Percentiles rank a stretch among this genome's conserved stretches.
These are phyloP conservation scores for Carassius gibelio DNA, from an alignment of 2,113 vertebrate genomes.

Conservation along the genomic window DNA sequence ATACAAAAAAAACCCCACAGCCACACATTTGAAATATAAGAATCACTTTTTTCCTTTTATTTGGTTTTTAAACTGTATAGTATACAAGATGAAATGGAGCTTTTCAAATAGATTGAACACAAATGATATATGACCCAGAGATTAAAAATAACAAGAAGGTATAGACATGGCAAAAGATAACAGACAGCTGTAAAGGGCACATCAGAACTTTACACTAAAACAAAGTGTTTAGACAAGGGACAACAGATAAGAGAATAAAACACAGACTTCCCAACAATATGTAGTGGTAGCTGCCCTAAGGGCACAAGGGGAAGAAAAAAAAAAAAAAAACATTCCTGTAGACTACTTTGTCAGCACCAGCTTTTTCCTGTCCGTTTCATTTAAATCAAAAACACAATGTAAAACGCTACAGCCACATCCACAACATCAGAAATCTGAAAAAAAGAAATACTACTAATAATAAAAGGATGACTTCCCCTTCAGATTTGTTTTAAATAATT, in stretches of 20 bases:
- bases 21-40: constrained; percentile 66
- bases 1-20: constrained; percentile 42
- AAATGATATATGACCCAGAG: constrained; percentile 63
- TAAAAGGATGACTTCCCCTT: constrained; percentile 15
- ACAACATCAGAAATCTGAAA: constrained; percentile 25
- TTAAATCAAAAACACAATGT: constrained; percentile 29
- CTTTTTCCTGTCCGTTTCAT: constrained; percentile 1
- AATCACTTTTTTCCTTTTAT: constrained; percentile 73
- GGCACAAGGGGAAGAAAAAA: constrained; percentile 15
- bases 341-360: neutral
- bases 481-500: neutral
- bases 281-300: constrained; percentile 23
- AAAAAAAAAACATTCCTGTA: neutral
- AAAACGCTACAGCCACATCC: constrained; percentile 11
- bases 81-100: constrained; percentile 78
- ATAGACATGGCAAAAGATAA: constrained; percentile 19
- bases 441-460: constrained; percentile 27
- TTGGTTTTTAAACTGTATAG: constrained; percentile 77
- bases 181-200: constrained; percentile 56
- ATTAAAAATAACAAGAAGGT: constrained; percentile 57
- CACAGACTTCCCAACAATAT: constrained; percentile 27
- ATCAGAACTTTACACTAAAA: constrained; percentile 29
- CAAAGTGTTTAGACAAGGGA: constrained; percentile 17
- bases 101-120: constrained; percentile 63
- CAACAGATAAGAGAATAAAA: constrained; percentile 27